A percentile compares a stretch with the other conserved stretches of the same genome.
These are phyloP conservation scores for Muscina levida DNA, from an alignment of 2,888 invertebrate species.

Conservation along the genomic window DNA sequence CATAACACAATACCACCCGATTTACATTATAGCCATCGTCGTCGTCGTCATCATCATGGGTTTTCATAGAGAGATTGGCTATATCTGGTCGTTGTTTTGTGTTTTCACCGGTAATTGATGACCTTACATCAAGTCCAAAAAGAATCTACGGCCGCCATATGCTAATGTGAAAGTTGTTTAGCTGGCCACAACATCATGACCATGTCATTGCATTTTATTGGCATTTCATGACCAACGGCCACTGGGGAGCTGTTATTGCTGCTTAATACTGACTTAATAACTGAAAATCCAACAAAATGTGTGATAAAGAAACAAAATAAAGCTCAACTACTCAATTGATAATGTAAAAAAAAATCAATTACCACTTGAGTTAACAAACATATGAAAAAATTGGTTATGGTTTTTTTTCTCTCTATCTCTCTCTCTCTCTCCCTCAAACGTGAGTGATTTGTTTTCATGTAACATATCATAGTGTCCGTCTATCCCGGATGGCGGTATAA, in stretches of 20 bases:
- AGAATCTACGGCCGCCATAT: slow-evolving; percentile 9
- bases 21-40: no score
- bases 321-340: slow-evolving; percentile 1
- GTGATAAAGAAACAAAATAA: no score
- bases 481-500: neutral
- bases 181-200: neutral
- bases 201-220: slow-evolving; percentile 27
- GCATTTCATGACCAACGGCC: slow-evolving; percentile 23
- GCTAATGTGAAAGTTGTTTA: slow-evolving; percentile 56
- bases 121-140: neutral
- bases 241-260: neutral
- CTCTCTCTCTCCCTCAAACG: slow-evolving; percentile 7
- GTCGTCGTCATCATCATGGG: no score
- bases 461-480: no score
- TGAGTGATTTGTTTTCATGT: slow-evolving; percentile 14
- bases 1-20: no score
- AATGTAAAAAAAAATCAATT: slow-evolving; percentile 50
- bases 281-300: slow-evolving; percentile 23
- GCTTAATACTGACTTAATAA: neutral
- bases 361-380: slow-evolving; percentile 22
- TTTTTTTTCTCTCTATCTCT: slow-evolving; percentile 25
- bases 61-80: no score
- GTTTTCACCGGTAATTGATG: no score
- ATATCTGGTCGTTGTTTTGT: no score
- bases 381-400: neutral